Base-by-base conservation (phyloP, 2,888 invertebrate genomes). In the Craniophora ligustri region DNA sequence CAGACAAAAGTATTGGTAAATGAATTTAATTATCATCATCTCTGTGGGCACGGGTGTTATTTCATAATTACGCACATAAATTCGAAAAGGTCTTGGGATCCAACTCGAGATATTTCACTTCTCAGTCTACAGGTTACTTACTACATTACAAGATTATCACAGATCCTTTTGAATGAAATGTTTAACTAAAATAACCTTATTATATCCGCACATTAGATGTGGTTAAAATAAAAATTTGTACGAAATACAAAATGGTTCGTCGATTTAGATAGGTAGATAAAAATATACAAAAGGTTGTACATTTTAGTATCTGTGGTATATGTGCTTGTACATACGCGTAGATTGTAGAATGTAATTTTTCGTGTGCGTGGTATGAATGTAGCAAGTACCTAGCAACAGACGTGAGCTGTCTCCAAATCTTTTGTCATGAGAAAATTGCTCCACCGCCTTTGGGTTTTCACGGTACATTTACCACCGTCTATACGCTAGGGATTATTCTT, bases 381-480 rank as follows among this genome's bases (percentile, higher is more conserved):
- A 62, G 42, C 67, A 32, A 65, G 44, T 72, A 26, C 26, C 26
- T 26, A 79, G 75, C 76, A 75, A 69, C 76, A 83, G 79, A 84
- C 84, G 84, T 81, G 81, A 72, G 79, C 64, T 78, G 83, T 82
- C 84, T 85, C 78, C 77, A 80, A 84, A 84, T 84, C 88, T 85
- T 87, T 89, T 88, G 90, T 88, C 81, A 79, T 79, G 84, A 85
- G 88, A 86, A 88, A 90, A 89, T 91, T 88, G 87, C 82, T 84
- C 74, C 79, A 76, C 72, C 83, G 84, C 86, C 85, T 84, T 85
- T 75, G 84, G 87, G 87, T 85, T 87, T 88, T 89, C 88, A 90
- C 90, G 87, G 78, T 86, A 90, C 91, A 89, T 92, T 92, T 87
- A 82, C 83, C 82, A 75, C 80, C 75, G 82, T 81, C 86, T 86